A percentile compares a stretch with the other conserved stretches of the same genome.
phyloP scores from a whole-genome alignment of 2,113 vertebrate species.

The Neolamprologus kungweensis region DNA sequence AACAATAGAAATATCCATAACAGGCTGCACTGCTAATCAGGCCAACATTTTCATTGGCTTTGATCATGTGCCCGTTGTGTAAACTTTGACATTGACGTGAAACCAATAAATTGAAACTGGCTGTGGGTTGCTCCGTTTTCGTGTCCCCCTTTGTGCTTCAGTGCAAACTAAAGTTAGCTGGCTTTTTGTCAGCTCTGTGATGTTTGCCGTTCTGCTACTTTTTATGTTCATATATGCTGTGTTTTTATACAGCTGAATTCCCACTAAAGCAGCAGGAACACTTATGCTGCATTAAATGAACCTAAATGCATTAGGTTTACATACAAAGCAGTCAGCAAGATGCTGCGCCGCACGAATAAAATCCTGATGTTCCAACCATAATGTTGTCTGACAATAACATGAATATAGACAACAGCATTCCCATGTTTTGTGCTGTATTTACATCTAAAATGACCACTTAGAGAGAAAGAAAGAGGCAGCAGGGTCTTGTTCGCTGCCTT shows the following conservation, averaged over 20 bases:
- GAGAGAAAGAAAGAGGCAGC: background rate
- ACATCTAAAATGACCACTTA: background rate
- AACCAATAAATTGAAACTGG: background rate
- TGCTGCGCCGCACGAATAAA: background rate
- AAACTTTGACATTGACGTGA: background rate
- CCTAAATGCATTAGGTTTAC: background rate
- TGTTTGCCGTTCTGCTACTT: background rate
- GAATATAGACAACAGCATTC: background rate
- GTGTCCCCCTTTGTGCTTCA: background rate
- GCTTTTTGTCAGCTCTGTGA: background rate
- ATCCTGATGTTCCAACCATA: background rate
- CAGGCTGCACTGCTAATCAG: background rate
- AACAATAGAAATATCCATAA: background rate
- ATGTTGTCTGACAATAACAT: background rate
- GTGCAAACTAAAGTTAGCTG: background rate
- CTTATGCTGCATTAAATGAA: background rate
- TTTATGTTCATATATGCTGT: background rate
- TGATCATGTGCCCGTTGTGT: background rate
- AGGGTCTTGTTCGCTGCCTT: background rate
- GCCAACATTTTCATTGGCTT: background rate
- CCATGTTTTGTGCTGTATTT: background rate
- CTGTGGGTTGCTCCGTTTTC: background rate
- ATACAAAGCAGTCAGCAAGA: background rate
- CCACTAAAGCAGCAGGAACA: background rate
- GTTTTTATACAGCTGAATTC: background rate